phyloP scores from a whole-genome alignment of 2,113 vertebrate species.

The Equus przewalskii region DNA sequence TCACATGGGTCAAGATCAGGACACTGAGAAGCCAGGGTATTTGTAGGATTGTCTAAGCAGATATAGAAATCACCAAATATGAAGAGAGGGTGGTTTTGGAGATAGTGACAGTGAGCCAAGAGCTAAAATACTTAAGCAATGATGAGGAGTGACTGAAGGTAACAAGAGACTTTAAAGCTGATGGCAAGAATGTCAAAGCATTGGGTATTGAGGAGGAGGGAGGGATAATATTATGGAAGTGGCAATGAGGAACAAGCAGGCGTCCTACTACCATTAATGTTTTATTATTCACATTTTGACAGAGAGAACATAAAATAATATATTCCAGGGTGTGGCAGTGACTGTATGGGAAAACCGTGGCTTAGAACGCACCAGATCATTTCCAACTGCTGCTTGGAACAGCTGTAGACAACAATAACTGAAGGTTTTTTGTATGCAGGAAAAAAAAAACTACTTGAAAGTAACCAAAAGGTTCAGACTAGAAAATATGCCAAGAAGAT shows the following conservation, averaged over 20 bases:
- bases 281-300: constrained; percentile 26
- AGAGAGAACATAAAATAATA: background rate
- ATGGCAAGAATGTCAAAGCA: background rate
- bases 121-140: background rate
- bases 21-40: background rate
- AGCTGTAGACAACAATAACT: background rate
- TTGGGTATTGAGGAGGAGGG: background rate
- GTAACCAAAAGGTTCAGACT: background rate
- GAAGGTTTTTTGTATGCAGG: background rate
- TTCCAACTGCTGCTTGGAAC: background rate
- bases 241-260: constrained; percentile 3
- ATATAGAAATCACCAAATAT: background rate
- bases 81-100: background rate
- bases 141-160: background rate
- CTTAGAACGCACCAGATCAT: background rate
- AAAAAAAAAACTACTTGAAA: background rate
- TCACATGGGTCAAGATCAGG: background rate
- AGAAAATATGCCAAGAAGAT: constrained; percentile 30
- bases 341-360: background rate
- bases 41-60: background rate
- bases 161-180: background rate
- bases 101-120: background rate
- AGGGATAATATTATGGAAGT: background rate
- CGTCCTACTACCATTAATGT: background rate
- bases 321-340: background rate